These are phyloP conservation scores for Stichopus horrens DNA, from an alignment of 53 echinoderm and acorn worm species.

Conservation along the genomic window DNA sequence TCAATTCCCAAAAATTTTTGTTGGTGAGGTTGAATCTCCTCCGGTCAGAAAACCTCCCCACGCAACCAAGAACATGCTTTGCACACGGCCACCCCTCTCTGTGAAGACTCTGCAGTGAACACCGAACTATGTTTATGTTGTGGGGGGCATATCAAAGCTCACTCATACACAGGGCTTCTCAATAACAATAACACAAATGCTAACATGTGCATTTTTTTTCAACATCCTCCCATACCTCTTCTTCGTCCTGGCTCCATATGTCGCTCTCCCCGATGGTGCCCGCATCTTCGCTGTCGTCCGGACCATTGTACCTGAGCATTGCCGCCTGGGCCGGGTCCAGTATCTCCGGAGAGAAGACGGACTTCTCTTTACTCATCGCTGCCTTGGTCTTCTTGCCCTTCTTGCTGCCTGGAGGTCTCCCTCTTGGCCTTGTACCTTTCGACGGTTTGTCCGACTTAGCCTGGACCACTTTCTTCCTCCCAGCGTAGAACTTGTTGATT, in stretches of 20 bases:
- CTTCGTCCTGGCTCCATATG: slow-evolving; percentile 35
- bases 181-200: too few species aligned
- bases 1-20: too few species aligned
- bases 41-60: too few species aligned
- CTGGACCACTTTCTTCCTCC: slow-evolving; percentile 55
- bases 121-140: too few species aligned
- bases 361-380: slow-evolving; percentile 64
- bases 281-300: slow-evolving; percentile 47
- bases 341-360: slow-evolving; percentile 64
- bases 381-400: slow-evolving; percentile 55
- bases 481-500: slow-evolving; percentile 61
- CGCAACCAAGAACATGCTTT: too few species aligned
- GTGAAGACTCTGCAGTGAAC: too few species aligned
- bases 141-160: too few species aligned
- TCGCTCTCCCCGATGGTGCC: slow-evolving; percentile 42
- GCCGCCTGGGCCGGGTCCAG: slow-evolving; percentile 43
- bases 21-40: too few species aligned
- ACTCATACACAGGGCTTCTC: too few species aligned
- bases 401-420: slow-evolving; percentile 63
- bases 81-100: too few species aligned
- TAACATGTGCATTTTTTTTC: too few species aligned
- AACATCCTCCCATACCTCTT: not conserved
- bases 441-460: slow-evolving; percentile 34
- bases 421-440: slow-evolving; percentile 48
- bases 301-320: slow-evolving; percentile 39